Percentiles rank a stretch among this genome's conserved stretches.
phyloP scores from a whole-genome alignment of 2,888 invertebrate genomes.

The Stegophylla sp. region DNA sequence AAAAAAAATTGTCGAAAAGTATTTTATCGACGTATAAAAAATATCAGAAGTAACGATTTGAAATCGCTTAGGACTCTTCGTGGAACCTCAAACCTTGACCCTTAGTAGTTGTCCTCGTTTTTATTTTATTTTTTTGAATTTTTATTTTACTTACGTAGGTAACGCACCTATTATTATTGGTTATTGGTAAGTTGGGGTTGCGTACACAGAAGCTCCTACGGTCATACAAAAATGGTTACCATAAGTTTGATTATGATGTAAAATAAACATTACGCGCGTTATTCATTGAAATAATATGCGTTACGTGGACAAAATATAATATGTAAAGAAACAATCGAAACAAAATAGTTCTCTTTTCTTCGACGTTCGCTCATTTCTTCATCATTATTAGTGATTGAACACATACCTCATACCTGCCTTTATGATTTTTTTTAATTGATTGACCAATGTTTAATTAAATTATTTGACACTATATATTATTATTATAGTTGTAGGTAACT shows the following conservation, averaged over 20 bases:
- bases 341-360: conserved; percentile 17
- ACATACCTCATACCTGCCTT: not conserved
- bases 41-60: not conserved
- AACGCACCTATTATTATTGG: no score
- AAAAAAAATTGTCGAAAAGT: not conserved
- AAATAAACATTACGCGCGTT: not conserved
- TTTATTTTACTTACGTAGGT: no score
- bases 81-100: conserved; percentile 12
- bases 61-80: not conserved
- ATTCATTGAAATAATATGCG: conserved; percentile 33
- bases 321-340: conserved; percentile 28
- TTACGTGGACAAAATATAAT: conserved; percentile 24
- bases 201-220: conserved; percentile 8
- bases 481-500: not conserved
- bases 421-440: not conserved
- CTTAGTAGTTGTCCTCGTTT: conserved; percentile 19
- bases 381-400: conserved; percentile 1
- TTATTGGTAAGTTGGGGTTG: conserved; percentile 18
- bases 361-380: not conserved
- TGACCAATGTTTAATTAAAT: conserved; percentile 28
- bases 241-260: conserved; percentile 21
- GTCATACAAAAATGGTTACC: conserved; percentile 1
- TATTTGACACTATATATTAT: not conserved
- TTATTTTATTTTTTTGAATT: not conserved
- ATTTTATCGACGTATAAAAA: not conserved